Percentiles rank a stretch among this genome's conserved stretches.
These are phyloP conservation scores for Suncus etruscus DNA, from an alignment of 2,113 vertebrate species.

Conservation along the genomic window DNA sequence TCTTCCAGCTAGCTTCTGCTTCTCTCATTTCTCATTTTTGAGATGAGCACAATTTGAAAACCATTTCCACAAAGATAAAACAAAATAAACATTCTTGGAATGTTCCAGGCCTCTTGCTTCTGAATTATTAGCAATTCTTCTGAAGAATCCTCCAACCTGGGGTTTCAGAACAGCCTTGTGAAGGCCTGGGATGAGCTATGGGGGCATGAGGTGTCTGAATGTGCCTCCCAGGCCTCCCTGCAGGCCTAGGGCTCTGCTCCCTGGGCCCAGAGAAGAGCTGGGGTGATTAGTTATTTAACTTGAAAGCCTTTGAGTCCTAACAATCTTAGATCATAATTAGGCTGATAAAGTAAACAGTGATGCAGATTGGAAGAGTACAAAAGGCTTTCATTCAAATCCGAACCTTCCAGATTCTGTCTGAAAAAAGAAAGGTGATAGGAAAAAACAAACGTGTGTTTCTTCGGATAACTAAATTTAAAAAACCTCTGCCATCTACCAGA, in stretches of 20 bases:
- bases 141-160: not conserved
- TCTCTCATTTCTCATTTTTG: slow-evolving; percentile 42
- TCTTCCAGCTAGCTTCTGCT: not conserved
- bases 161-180: not conserved
- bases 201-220: not conserved
- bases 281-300: slow-evolving; percentile 33
- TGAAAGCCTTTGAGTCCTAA: not conserved
- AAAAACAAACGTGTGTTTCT: not conserved
- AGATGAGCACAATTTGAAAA: slow-evolving; percentile 22
- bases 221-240: not conserved
- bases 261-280: not conserved
- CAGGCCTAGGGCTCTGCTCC: not conserved
- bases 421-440: slow-evolving; percentile 43
- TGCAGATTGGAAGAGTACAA: slow-evolving; percentile 49
- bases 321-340: slow-evolving; percentile 35
- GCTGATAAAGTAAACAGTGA: not conserved
- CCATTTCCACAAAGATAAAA: slow-evolving; percentile 43
- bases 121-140: slow-evolving; percentile 31
- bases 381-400: not conserved
- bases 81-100: not conserved
- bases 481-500: not conserved
- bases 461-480: slow-evolving; percentile 70
- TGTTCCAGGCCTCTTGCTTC: not conserved
- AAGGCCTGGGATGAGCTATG: not conserved
- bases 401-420: slow-evolving; percentile 30